A percentile compares a stretch with the other conserved stretches of the same genome.
Evolutionary conservation across 2,888 invertebrate species (phyloP).

Genomic region (Cecidostiba fungosa): DNA sequence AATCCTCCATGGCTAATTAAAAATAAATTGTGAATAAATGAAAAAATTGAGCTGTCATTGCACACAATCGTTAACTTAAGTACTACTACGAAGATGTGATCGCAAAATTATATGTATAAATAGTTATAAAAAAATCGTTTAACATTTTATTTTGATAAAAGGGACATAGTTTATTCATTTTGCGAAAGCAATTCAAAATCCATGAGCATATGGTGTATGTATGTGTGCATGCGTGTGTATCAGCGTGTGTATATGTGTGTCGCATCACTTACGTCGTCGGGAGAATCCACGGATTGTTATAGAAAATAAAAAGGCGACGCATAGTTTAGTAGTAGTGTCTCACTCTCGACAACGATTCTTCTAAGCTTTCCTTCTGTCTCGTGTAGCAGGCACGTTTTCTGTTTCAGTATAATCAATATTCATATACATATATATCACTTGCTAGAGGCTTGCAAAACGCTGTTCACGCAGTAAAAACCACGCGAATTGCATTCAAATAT

Average conservation of each 20-base stretch:
- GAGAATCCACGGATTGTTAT: slow-evolving; percentile 32
- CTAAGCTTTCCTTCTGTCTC: slow-evolving; percentile 63
- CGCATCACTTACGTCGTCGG: slow-evolving; percentile 16
- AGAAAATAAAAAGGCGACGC: slow-evolving; percentile 54
- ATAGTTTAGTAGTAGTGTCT: slow-evolving; percentile 20
- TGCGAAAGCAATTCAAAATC: slow-evolving; percentile 26
- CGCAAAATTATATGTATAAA: slow-evolving; percentile 6
- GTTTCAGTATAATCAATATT: slow-evolving; percentile 54
- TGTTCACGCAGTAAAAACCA: slow-evolving; percentile 8
- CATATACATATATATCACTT: slow-evolving; percentile 73
- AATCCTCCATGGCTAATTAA: slow-evolving; percentile 21
- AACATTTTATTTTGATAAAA: slow-evolving; percentile 6
- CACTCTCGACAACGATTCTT: slow-evolving; percentile 54
- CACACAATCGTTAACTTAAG: neutral
- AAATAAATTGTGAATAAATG: neutral
- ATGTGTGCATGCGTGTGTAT: slow-evolving; percentile 2
- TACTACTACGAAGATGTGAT: slow-evolving; percentile 36
- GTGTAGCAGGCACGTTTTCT: slow-evolving; percentile 79
- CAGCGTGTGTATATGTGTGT: neutral
- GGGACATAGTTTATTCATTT: neutral
- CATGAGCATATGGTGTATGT: neutral
- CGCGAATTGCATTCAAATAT: slow-evolving; percentile 29
- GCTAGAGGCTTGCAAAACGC: slow-evolving; percentile 75
- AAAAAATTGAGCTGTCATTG: slow-evolving; percentile 16
- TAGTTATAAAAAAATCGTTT: slow-evolving; percentile 6